Evolutionary conservation across 2,797 vertebrate genomes (phyloP).

Genomic region (Nyctibius grandis): DNA sequence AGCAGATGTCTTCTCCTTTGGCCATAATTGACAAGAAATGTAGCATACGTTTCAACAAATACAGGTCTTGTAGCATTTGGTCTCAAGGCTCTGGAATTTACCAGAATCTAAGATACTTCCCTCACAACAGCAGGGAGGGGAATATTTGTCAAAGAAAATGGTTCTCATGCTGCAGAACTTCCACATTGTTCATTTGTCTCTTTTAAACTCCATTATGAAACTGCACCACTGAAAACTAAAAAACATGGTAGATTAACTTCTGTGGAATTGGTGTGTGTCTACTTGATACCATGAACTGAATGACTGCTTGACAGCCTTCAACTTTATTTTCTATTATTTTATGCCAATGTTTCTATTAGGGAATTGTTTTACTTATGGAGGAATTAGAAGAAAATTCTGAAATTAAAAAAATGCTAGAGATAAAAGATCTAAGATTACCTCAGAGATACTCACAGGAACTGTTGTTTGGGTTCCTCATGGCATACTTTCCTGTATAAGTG

Average conservation of each 20-base stretch:
- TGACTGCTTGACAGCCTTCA: neutral
- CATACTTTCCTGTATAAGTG: neutral
- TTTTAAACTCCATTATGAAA: neutral
- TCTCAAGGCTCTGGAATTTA: neutral
- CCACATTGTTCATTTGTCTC: neutral
- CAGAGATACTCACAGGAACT: neutral
- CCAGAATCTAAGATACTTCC: neutral
- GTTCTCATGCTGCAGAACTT: neutral
- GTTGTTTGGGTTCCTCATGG: neutral
- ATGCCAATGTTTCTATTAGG: neutral
- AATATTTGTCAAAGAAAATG: neutral
- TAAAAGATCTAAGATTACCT: neutral
- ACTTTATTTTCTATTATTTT: neutral
- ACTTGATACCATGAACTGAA: neutral
- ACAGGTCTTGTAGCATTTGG: neutral
- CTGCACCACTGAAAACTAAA: neutral
- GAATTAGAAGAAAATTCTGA: neutral
- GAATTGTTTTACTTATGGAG: neutral
- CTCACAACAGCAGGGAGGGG: neutral
- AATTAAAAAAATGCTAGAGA: neutral
- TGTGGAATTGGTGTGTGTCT: neutral
- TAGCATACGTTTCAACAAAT: neutral
- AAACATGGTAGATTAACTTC: neutral
- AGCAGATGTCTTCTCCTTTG: neutral
- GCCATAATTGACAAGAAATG: neutral